These are phyloP conservation scores for Akabosia matsudoensis DNA, from an alignment of 1,140 invertebrate species.

Conservation along the genomic window DNA sequence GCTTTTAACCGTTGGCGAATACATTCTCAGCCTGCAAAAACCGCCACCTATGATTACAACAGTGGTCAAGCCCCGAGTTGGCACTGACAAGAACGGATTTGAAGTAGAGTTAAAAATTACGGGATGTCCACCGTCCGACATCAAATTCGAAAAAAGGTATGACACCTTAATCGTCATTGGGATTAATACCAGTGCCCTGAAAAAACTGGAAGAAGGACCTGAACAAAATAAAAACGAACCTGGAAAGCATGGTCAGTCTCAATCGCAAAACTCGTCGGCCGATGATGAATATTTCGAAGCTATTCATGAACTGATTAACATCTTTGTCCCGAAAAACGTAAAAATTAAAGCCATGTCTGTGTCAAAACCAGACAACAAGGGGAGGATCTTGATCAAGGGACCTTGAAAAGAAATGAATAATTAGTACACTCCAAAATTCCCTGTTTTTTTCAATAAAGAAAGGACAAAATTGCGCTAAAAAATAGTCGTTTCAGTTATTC, in stretches of 20 bases:
- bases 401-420: not conserved
- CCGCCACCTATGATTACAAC: not conserved
- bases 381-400: not conserved
- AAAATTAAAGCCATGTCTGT: not conserved
- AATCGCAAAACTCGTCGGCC: not conserved
- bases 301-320: not conserved
- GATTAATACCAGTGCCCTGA: not conserved
- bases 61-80: not conserved
- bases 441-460: not conserved
- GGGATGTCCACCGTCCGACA: not conserved
- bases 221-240: not conserved
- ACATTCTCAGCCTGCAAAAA: not conserved
- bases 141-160: constrained; percentile 4
- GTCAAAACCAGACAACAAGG: not conserved
- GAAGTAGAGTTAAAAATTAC: constrained; percentile 6
- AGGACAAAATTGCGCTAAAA: not conserved
- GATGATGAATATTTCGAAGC: not conserved
- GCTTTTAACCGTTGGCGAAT: not conserved
- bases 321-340: not conserved
- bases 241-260: too few relatives aligned
- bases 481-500: too few relatives aligned
- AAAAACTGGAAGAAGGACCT: not conserved
- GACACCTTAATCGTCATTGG: constrained; percentile 9
- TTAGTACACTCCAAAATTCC: not conserved
- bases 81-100: not conserved